These are phyloP conservation scores for Tenodera sinensis DNA, from an alignment of 2,888 invertebrate species.

Conservation along the genomic window DNA sequence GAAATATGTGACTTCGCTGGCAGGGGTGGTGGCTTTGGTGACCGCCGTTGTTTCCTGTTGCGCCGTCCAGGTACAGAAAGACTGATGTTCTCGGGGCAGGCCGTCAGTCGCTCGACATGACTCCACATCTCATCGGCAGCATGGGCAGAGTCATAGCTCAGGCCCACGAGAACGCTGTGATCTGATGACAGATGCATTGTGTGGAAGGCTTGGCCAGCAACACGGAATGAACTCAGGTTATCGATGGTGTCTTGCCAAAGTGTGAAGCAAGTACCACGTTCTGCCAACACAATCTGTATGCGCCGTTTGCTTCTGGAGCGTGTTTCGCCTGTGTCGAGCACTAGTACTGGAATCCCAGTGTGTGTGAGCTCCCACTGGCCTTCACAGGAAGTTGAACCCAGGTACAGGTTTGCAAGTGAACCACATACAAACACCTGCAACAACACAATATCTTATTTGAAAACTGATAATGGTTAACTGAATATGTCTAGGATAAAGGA, in stretches of 20 bases:
- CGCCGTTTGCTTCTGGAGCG: constrained; percentile 62
- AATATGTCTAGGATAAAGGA: too few species aligned
- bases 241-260: constrained; percentile 79
- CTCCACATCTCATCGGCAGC: constrained; percentile 68
- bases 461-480: background rate
- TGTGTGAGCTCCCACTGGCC: constrained; percentile 65
- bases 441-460: constrained; percentile 18
- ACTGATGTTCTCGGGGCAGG: constrained; percentile 74
- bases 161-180: constrained; percentile 70
- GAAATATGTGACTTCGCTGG: constrained; percentile 80
- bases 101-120: constrained; percentile 64
- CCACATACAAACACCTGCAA: constrained; percentile 67
- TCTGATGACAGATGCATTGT: constrained; percentile 76
- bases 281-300: constrained; percentile 68
- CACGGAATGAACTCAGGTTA: constrained; percentile 67
- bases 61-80: constrained; percentile 61
- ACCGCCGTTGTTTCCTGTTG: constrained; percentile 54
- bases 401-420: constrained; percentile 70
- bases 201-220: constrained; percentile 70
- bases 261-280: constrained; percentile 76
- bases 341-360: constrained; percentile 74
- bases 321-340: constrained; percentile 74
- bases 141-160: constrained; percentile 72
- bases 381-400: constrained; percentile 52
- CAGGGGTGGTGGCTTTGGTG: constrained; percentile 55